Base-by-base conservation (phyloP, 2,797 vertebrate species). In the Typhlichthys eigenmanni region DNA sequence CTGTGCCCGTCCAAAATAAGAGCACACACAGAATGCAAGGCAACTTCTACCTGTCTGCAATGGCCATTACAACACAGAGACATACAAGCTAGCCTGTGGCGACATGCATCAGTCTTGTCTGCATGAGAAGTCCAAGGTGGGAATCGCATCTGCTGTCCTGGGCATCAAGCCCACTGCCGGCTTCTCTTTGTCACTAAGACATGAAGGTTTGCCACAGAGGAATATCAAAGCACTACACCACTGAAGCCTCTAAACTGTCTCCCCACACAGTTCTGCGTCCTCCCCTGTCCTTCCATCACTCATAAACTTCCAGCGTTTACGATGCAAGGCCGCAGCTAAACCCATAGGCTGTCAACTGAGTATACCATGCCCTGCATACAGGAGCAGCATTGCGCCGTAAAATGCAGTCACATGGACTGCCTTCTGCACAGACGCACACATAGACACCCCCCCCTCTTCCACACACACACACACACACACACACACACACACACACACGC, bases 211-310 rank as follows among this genome's bases (percentile, higher is more conserved):
- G 29, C 29, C 47, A 54, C 54, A 65, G 34, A 32, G 46, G n/a
- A 60, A 13, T 32, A 13, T 60, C 13, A 62, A 62, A 45, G 45
- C 17, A n/a, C 6, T 48, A 59, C 46, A 59, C 58, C 14, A 48
- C 13, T 47, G 32, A 17, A 48, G 46, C 46, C 43, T 43, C 55
- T 57, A 57, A 57, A 57, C 9, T 46, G 55, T 57, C 58, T 32
- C 24, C 54, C n/a, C 47, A 48, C 8, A 38, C 34, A 38, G 1
- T 38, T 9, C 34, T 38, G 34, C 7, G 34, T 38, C 34, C 34
- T 38, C 34, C 34, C 34, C 34, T 29, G 38, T 53, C 9, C 46
- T 64, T 51, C 48, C 48, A n/a, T 61, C 57, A n/a, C 10, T 49
- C 24, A 29, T 12, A 47, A 24, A 47, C 43, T 1, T 8, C 19